phyloP scores from a whole-genome alignment of 2,113 vertebrate genomes.

The Cyanoramphus novaezelandiae region DNA sequence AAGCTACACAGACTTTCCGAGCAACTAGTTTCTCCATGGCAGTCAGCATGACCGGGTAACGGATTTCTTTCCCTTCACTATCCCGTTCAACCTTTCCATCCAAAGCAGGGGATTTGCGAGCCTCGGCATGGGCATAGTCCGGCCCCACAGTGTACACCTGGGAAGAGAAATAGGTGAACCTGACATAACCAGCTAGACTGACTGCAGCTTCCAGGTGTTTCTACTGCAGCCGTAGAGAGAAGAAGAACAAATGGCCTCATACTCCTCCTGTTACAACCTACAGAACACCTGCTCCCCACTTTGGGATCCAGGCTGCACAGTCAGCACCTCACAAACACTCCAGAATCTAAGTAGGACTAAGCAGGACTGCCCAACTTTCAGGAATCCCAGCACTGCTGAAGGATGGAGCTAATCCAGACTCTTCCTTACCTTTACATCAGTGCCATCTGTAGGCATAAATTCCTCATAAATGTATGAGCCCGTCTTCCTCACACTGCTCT shows the following conservation, averaged over 20 bases:
- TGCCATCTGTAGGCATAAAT: slow-evolving; percentile 98
- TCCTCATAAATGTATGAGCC: slow-evolving; percentile 99
- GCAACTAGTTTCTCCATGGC: slow-evolving; percentile 98
- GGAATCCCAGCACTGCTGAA: background rate
- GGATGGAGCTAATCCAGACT: background rate
- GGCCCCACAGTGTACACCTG: slow-evolving; percentile 98
- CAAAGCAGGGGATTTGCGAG: slow-evolving; percentile 94
- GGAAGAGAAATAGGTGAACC: background rate
- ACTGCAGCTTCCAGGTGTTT: background rate
- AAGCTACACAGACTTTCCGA: slow-evolving; percentile 95
- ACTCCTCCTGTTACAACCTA: background rate
- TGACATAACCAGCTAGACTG: background rate
- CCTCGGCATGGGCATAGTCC: slow-evolving; percentile 96
- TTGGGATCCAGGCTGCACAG: background rate
- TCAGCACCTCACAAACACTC: background rate
- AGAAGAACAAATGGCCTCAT: background rate
- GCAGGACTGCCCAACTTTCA: background rate
- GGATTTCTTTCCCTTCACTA: slow-evolving; percentile 97
- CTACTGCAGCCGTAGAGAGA: background rate
- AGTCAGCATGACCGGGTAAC: slow-evolving; percentile 97
- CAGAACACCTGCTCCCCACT: fast-evolving
- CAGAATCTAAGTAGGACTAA: background rate
- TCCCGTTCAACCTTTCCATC: slow-evolving; percentile 98
- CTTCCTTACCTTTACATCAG: slow-evolving; percentile 91
- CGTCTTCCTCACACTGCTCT: slow-evolving; percentile 96